Conservation (phyloP, 2,888 invertebrate species). For the Anodontia alba region DNA sequence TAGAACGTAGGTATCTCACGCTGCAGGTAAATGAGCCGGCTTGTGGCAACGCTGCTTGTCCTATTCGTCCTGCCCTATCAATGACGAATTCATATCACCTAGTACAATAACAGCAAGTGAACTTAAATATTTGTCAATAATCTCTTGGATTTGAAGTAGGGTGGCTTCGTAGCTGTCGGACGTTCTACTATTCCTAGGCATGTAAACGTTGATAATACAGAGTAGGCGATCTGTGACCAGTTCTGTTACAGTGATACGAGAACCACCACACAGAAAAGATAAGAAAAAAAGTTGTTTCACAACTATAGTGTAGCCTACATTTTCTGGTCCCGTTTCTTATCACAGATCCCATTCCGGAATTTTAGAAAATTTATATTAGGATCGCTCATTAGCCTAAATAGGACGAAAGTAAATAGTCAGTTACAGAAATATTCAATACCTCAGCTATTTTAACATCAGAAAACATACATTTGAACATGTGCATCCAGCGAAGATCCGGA, state of each 20-base stretch:
- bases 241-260: neutral
- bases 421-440: too few species aligned
- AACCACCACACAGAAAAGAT: neutral
- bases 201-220: neutral
- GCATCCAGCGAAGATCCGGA: too few species aligned
- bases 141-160: neutral
- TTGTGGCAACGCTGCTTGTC: neutral
- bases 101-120: neutral
- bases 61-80: neutral
- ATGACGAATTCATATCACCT: conserved; percentile 12
- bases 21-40: neutral
- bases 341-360: too few species aligned
- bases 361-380: too few species aligned
- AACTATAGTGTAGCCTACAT: too few species aligned
- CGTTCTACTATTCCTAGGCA: neutral
- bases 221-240: neutral
- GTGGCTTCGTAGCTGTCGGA: neutral
- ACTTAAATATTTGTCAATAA: neutral
- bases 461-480: too few species aligned
- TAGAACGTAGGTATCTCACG: neutral
- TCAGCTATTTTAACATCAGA: too few species aligned
- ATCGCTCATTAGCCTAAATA: too few species aligned
- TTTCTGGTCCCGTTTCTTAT: too few species aligned
- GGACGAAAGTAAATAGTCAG: too few species aligned
- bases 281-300: too few species aligned